Base-by-base conservation (phyloP, 2,797 vertebrate genomes). In the Hoplostethus mediterraneus region DNA sequence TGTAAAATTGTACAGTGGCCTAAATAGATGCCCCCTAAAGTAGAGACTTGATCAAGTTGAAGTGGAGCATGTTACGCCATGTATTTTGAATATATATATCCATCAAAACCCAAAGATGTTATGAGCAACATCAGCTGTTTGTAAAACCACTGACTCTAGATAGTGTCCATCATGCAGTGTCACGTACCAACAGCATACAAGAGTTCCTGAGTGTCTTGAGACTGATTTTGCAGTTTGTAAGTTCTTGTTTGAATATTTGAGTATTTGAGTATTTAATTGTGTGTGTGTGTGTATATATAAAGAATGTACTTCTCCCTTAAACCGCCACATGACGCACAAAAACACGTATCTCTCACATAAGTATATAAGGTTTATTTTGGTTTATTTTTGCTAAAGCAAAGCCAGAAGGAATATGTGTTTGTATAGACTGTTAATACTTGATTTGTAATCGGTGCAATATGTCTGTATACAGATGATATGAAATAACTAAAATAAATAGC, bases 301-400 rank as follows among this genome's bases (percentile, higher is more conserved):
- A 73, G 76, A 85, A 87, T 93, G 87, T 92, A 90, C 87, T 78
- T 78, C 63, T 81, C 73, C 64, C 61, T 80, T 86, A 81, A 93
- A 89, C 86, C 81, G 78, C 80, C 88, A 44, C 85, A 72, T 38
- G 65, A 93, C 89, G 90, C 92, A 94, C 91, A 94, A 91, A 82
- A 85, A 81, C 78, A 68, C 44, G 38, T 75, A 86, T 71, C 55
- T 74, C 65, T 90, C 79, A 79, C 54, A 14, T 60, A 63, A 71
- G 40, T 81, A 45, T 59, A 80, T 71, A 71, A 68, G 13, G 59
- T 72, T 61, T 73, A 52, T 70, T 44, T 61, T 79, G 36, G 25
- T 62, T 80, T 77, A 0, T 59, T 75, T 71, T 66, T 80, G 76
- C 75, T 81, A 62, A 40, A 67, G 74, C 12, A 70, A 80, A 84